Percentiles rank a stretch among this genome's conserved stretches.
Conservation (phyloP, 2,797 vertebrate species). For the Spea hammondii region DNA sequence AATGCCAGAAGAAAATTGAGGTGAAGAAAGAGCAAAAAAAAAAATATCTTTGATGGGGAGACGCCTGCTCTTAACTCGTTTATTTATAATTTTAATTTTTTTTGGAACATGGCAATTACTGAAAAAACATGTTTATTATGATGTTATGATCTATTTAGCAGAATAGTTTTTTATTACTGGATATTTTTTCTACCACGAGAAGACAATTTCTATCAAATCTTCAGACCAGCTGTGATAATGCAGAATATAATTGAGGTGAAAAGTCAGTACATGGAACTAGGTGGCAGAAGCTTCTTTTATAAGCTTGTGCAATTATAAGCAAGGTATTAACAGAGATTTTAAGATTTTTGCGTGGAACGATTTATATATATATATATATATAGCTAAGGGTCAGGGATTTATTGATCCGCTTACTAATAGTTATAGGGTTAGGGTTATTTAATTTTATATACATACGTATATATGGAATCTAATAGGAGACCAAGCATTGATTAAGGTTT, state of each 20-base stretch:
- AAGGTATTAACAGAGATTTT: background rate
- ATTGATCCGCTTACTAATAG: too few species aligned
- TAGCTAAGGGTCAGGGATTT: too few species aligned
- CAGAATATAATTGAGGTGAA: constrained; percentile 39
- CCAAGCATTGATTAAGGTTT: too few species aligned
- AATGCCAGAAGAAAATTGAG: constrained; percentile 51
- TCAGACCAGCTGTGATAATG: constrained; percentile 9
- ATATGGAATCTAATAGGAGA: too few species aligned
- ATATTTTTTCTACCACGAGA: constrained; percentile 10
- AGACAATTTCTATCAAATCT: constrained; percentile 22
- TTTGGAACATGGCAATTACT: constrained; percentile 3
- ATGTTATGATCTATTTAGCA: constrained; percentile 8
- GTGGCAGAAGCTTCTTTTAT: constrained; percentile 14
- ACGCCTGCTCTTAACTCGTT: constrained; percentile 1
- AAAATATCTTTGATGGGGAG: background rate
- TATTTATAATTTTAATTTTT: constrained; percentile 12
- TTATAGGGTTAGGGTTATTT: too few species aligned
- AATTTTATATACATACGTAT: too few species aligned
- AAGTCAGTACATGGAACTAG: constrained; percentile 11
- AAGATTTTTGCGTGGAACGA: background rate
- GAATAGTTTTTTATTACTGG: constrained; percentile 7
- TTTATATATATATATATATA: background rate
- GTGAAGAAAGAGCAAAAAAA: constrained; percentile 37
- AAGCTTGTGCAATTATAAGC: background rate
- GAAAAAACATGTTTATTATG: constrained; percentile 17